Evolutionary conservation across 2,113 vertebrate genomes (phyloP), one percentile per base, ranked within the genome.

Genomic region (Henicopernis longicauda): DNA sequence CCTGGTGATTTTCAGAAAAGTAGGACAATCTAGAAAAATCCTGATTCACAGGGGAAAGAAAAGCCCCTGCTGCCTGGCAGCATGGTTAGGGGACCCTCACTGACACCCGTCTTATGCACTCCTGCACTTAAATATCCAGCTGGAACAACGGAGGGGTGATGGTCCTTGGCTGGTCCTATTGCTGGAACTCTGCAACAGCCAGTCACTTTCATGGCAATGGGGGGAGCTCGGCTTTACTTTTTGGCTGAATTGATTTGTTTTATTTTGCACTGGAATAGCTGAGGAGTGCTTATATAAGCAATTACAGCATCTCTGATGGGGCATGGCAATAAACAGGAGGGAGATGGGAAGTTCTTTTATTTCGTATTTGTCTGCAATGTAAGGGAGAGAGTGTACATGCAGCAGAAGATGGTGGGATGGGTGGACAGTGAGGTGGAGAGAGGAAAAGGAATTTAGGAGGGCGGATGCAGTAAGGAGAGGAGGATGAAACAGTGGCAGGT

Each of bases 81-180:
- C 18, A 38, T 0, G 0, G 42, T 58, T 23, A 47, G 42, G 38
- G 38, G 16, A 54, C 34, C 54, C 21, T 23, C 44, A 31, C 6
- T 65, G 31, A n/a, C 26, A 79, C 11, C 31, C 1, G 0, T n/a
- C 25, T 62, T 29, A 50, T 0, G 2, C 34, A 25, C 4, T 12
- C 29, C 23, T 6, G 31, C 16, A 9, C 31, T 54, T 55, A 26
- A 50, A 17, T 21, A 67, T 57, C 10, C 38, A 52, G 14, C 36
- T 57, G 47, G 36, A 88, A 49, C 45, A 66, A 44, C 10, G 8
- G 45, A 34, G 16, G 16, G 36, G 13, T 18, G 29, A 20, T 34
- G 18, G 19, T 16, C 62, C 34, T 70, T 1, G 1, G 10, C 36
- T 45, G 32, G 10, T 58, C 71, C 27, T 67, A 3, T 22, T 16